Percentiles rank a stretch among this genome's conserved stretches.
Conservation (phyloP, 1,140 invertebrate genomes). For the Hetaerina americana region DNA sequence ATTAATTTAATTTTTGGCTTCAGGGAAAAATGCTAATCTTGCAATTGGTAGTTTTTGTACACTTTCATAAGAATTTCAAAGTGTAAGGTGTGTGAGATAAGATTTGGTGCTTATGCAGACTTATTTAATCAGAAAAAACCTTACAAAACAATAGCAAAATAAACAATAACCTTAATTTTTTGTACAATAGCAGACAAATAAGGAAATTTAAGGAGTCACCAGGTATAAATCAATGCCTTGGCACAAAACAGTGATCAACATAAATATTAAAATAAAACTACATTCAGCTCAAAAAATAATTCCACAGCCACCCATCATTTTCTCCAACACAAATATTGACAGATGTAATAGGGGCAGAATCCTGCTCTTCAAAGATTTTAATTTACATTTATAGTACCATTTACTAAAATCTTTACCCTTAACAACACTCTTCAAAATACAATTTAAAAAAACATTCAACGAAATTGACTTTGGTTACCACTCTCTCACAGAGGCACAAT, state of each 20-base stretch:
- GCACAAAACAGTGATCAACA: background rate
- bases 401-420: background rate
- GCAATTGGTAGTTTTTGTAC: background rate
- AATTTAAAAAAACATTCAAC: background rate
- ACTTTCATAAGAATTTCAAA: slow-evolving; percentile 1
- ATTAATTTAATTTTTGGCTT: slow-evolving; percentile 1
- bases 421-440: background rate
- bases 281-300: background rate
- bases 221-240: background rate
- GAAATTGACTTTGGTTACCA: background rate
- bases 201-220: background rate
- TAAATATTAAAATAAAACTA: slow-evolving; percentile 1
- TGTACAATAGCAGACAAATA: background rate
- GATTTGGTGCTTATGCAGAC: background rate
- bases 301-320: background rate
- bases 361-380: background rate
- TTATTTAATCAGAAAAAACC: background rate
- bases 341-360: background rate
- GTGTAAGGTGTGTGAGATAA: background rate
- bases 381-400: background rate
- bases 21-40: background rate
- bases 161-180: background rate
- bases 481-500: background rate
- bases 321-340: background rate
- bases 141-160: background rate